Evolutionary conservation across 2,797 vertebrate genomes (phyloP).

Genomic region (Acanthurus lineatus): DNA sequence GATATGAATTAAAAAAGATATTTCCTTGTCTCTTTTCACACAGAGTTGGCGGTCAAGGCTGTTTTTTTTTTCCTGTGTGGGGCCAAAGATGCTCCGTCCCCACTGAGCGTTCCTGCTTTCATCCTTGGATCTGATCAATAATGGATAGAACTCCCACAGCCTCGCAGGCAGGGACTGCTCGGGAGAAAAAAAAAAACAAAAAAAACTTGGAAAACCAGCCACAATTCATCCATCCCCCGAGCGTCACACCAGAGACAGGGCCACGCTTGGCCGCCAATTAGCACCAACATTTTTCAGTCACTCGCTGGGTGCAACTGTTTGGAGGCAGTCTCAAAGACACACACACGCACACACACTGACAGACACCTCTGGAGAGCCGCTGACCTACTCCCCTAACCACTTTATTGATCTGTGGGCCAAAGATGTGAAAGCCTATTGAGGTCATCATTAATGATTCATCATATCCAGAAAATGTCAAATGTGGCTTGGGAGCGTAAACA

Average conservation of each 20-base stretch:
- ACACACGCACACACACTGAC: constrained; percentile 42
- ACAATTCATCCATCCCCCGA: constrained; percentile 73
- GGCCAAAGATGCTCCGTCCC: constrained; percentile 80
- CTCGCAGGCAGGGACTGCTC: constrained; percentile 79
- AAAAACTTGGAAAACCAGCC: constrained; percentile 74
- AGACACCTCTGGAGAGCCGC: constrained; percentile 83
- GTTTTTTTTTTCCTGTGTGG: constrained; percentile 56
- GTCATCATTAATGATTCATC: constrained; percentile 90
- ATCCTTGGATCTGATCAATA: constrained; percentile 88
- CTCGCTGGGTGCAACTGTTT: constrained; percentile 78
- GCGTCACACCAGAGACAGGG: constrained; percentile 54
- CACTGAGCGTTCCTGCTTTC: constrained; percentile 82
- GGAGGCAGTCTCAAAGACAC: constrained; percentile 67
- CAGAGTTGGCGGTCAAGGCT: constrained; percentile 66
- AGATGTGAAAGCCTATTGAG: constrained; percentile 90
- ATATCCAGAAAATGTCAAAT: constrained; percentile 89
- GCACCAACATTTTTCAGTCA: constrained; percentile 78
- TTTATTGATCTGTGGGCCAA: constrained; percentile 89
- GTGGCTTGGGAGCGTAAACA: constrained; percentile 84
- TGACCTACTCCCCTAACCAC: constrained; percentile 89
- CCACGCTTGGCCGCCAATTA: constrained; percentile 83
- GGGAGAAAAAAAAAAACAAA: background rate
- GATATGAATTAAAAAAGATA: constrained; percentile 53
- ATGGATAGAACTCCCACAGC: constrained; percentile 88
- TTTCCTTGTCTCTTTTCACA: constrained; percentile 65